Percentiles rank a stretch among this genome's conserved stretches.
Conservation (phyloP, 1,140 invertebrate genomes). For the Microvelia longipes region DNA sequence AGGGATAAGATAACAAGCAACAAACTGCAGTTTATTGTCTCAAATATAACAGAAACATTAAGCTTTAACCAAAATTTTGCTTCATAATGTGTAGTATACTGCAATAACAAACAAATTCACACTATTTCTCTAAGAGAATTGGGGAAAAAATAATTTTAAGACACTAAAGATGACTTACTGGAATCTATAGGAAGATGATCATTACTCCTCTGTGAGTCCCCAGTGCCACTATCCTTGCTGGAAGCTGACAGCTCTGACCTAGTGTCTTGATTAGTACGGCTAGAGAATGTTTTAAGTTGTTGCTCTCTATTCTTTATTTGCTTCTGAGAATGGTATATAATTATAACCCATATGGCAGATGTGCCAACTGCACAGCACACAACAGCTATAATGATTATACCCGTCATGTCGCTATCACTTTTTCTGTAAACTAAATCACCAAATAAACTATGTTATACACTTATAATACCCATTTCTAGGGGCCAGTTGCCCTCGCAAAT, state of each 20-base stretch:
- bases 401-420: constrained; percentile 45
- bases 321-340: constrained; percentile 73
- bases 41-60: too few relatives aligned
- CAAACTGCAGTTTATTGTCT: too few relatives aligned
- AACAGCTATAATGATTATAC: constrained; percentile 74
- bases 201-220: constrained; percentile 40
- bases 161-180: too few relatives aligned
- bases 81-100: not conserved
- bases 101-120: not conserved
- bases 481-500: too few relatives aligned
- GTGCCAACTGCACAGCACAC: constrained; percentile 78
- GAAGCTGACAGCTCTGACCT: constrained; percentile 34
- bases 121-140: too few relatives aligned
- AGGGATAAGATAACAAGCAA: too few relatives aligned
- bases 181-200: constrained; percentile 32
- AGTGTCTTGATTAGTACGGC: constrained; percentile 24
- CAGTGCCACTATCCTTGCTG: constrained; percentile 43
- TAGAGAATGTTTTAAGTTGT: not conserved
- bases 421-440: constrained; percentile 13
- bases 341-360: constrained; percentile 78
- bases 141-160: too few relatives aligned
- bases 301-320: constrained; percentile 21
- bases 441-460: too few relatives aligned
- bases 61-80: too few relatives aligned
- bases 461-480: too few relatives aligned